A percentile compares a stretch with the other conserved stretches of the same genome.
Conservation (phyloP, 2,797 vertebrate species). For the Petrocephalus schoutedeni region DNA sequence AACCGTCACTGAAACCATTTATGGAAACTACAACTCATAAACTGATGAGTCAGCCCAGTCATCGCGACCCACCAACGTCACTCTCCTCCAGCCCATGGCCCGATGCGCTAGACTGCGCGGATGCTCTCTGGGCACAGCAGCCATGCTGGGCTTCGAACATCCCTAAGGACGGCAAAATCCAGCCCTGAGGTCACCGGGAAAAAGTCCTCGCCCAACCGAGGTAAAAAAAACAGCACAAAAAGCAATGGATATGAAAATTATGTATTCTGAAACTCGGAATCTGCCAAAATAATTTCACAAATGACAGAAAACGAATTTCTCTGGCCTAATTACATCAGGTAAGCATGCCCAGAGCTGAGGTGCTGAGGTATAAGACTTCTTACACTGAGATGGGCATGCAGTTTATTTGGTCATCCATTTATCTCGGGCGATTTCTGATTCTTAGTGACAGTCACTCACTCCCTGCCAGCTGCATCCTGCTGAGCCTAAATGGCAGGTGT, state of each 20-base stretch:
- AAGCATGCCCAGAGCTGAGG: background rate
- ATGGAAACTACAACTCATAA: slow-evolving; percentile 11
- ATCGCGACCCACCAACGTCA: background rate
- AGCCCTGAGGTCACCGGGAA: slow-evolving; percentile 24
- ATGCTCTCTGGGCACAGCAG: slow-evolving; percentile 29
- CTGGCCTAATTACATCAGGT: slow-evolving; percentile 17
- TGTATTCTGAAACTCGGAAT: slow-evolving; percentile 31
- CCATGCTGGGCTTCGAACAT: slow-evolving; percentile 26
- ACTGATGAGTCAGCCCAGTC: background rate
- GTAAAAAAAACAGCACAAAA: slow-evolving; percentile 31
- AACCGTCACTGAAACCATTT: background rate
- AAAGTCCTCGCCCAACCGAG: slow-evolving; percentile 32
- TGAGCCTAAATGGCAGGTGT: background rate
- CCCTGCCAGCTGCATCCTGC: background rate
- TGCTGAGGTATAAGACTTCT: background rate
- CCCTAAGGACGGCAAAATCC: background rate
- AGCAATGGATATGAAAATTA: slow-evolving; percentile 21
- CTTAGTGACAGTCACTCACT: background rate
- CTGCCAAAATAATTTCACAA: background rate
- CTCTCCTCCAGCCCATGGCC: slow-evolving; percentile 15
- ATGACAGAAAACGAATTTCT: slow-evolving; percentile 21
- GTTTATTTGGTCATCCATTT: background rate
- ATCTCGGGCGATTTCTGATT: background rate
- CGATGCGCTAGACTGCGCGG: slow-evolving; percentile 36
- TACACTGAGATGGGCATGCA: background rate